Conservation (phyloP, 2,797 vertebrate species). For the Phyllotis vaccarum region DNA sequence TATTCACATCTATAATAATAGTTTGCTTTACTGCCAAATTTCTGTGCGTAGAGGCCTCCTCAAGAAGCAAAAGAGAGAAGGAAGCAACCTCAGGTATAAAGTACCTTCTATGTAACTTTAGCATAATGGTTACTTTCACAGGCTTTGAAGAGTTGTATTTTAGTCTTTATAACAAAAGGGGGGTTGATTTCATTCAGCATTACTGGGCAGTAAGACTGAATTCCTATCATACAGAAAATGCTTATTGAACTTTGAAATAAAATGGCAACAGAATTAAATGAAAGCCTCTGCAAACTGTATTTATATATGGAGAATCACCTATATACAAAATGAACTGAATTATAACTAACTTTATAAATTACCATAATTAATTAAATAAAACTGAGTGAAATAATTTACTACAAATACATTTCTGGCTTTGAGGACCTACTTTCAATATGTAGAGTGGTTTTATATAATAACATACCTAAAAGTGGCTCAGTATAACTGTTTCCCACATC, state of each 20-base stretch:
- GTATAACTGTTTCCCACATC: constrained; percentile 8
- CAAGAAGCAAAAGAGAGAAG: constrained; percentile 70
- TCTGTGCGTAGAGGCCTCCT: constrained; percentile 64
- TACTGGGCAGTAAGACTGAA: constrained; percentile 57
- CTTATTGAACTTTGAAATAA: constrained; percentile 76
- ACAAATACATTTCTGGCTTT: constrained; percentile 1
- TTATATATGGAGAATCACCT: constrained; percentile 62
- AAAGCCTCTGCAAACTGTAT: constrained; percentile 64
- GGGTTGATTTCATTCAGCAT: constrained; percentile 47
- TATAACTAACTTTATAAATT: constrained; percentile 69
- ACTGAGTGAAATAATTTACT: constrained; percentile 23
- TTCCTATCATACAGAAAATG: constrained; percentile 66
- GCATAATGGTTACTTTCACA: constrained; percentile 67
- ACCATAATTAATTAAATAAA: constrained; percentile 70
- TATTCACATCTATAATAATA: constrained; percentile 67
- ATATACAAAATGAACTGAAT: constrained; percentile 61
- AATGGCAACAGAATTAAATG: constrained; percentile 59
- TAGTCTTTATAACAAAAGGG: constrained; percentile 63
- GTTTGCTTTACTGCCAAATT: constrained; percentile 56
- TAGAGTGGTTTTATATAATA: constrained; percentile 55
- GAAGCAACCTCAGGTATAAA: constrained; percentile 73
- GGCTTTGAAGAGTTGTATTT: constrained; percentile 64
- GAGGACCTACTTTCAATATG: constrained; percentile 41
- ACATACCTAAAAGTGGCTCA: constrained; percentile 29
- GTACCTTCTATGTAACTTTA: constrained; percentile 76